phyloP scores from a whole-genome alignment of 2,888 invertebrate species.

The Cataglyphis albicans region DNA sequence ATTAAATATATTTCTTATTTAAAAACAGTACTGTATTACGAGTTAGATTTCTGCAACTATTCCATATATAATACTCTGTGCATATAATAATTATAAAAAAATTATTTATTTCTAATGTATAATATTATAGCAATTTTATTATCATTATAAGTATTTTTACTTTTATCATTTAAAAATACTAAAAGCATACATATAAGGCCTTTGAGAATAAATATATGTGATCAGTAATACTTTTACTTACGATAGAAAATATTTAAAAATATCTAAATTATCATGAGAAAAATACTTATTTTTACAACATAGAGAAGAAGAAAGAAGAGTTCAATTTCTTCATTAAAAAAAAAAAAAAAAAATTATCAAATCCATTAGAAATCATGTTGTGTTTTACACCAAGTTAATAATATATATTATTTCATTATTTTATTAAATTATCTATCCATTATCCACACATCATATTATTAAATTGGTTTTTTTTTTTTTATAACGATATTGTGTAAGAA shows the following conservation, averaged over 20 bases:
- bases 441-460: background rate
- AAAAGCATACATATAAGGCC: background rate
- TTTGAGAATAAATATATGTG: background rate
- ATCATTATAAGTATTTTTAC: background rate
- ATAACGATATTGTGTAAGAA: background rate
- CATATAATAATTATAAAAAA: background rate
- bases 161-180: conserved; percentile 16
- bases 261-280: background rate
- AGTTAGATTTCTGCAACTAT: background rate
- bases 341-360: background rate
- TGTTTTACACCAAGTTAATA: background rate
- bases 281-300: background rate
- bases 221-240: background rate
- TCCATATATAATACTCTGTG: background rate
- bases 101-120: background rate
- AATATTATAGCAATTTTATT: background rate
- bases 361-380: background rate
- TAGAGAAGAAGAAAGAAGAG: too few species aligned
- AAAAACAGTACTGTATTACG: conserved; percentile 2
- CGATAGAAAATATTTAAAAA: background rate
- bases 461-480: background rate
- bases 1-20: conserved; percentile 34
- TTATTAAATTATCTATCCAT: background rate
- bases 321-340: background rate
- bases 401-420: background rate